Conservation (phyloP, 2,888 invertebrate species). For the Perizoma affinitatum region DNA sequence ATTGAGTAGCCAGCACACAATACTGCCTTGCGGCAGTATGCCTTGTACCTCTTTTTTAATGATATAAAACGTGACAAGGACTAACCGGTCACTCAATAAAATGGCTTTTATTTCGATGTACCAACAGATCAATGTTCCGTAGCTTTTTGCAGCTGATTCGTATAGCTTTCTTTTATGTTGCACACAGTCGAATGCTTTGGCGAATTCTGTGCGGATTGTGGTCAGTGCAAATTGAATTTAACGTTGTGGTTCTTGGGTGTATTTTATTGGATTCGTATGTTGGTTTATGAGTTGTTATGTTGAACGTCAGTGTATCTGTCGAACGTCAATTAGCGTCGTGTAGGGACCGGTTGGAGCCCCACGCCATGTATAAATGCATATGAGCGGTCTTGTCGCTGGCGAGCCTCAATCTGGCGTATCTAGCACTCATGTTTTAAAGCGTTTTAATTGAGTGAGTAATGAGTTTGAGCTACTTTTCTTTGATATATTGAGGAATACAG, state of each 20-base stretch:
- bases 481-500: not conserved
- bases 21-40: conserved; percentile 63
- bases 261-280: conserved; percentile 46
- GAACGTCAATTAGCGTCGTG: conserved; percentile 74
- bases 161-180: conserved; percentile 59
- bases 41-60: conserved; percentile 61
- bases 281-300: conserved; percentile 51
- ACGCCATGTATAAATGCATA: conserved; percentile 59
- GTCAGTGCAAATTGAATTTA: conserved; percentile 60
- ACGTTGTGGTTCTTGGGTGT: conserved; percentile 46
- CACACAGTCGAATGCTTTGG: conserved; percentile 61
- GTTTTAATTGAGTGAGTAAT: conserved; percentile 45
- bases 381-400: conserved; percentile 53
- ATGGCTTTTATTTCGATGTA: conserved; percentile 73
- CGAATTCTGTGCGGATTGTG: conserved; percentile 55
- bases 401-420: conserved; percentile 48
- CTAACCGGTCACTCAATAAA: conserved; percentile 75
- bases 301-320: conserved; percentile 52
- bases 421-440: conserved; percentile 51
- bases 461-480: conserved; percentile 23
- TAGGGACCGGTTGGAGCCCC: conserved; percentile 67
- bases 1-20: conserved; percentile 44
- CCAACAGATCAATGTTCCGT: conserved; percentile 75
- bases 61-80: conserved; percentile 75
- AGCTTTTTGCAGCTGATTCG: conserved; percentile 58